Conservation (phyloP, 2,888 invertebrate species). For the Branchellion lobata region DNA sequence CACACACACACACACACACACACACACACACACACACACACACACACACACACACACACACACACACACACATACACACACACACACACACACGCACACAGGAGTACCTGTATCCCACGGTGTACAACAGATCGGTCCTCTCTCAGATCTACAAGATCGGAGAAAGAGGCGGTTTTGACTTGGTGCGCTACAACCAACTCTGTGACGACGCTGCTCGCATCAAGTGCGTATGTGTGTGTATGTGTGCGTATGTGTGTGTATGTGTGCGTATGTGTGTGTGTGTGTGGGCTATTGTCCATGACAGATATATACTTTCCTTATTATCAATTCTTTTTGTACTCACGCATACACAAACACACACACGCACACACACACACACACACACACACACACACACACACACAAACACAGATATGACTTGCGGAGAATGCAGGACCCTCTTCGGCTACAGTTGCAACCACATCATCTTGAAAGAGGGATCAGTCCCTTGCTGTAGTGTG, state of each 20-base stretch:
- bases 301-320: no score
- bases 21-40: no score
- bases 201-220: conserved; percentile 71
- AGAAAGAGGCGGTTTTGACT: conserved; percentile 78
- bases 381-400: no score
- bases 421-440: conserved; percentile 74
- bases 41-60: no score
- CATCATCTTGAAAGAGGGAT: conserved; percentile 20
- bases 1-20: no score
- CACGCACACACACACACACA: no score
- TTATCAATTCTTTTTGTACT: no score
- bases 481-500: conserved; percentile 1
- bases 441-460: conserved; percentile 59
- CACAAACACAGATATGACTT: conserved; percentile 68
- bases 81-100: conserved; percentile 64
- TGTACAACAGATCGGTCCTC: conserved; percentile 82
- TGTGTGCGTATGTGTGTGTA: no score
- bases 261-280: no score
- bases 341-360: no score
- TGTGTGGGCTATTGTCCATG: no score
- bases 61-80: no score
- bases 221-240: conserved; percentile 69
- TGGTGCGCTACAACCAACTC: conserved; percentile 79
- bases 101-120: conserved; percentile 88
- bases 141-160: conserved; percentile 83